A percentile compares a stretch with the other conserved stretches of the same genome.
phyloP scores from a whole-genome alignment of 1,140 invertebrate species.

The Cherax quadricarinatus region DNA sequence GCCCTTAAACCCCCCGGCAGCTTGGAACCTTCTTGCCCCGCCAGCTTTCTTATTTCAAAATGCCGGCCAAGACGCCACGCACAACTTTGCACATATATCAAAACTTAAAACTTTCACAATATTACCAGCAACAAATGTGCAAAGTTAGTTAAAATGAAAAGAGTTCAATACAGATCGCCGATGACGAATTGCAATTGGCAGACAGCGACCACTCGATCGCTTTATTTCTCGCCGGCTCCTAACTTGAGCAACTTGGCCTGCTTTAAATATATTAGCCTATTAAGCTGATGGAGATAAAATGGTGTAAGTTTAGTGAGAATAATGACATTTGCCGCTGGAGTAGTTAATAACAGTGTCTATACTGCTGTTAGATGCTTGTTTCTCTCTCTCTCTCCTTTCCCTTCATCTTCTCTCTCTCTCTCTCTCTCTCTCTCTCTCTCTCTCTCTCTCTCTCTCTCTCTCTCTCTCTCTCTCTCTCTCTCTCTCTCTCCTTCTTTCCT shows the following conservation, averaged over 20 bases:
- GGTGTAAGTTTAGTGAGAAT: conserved; percentile 55
- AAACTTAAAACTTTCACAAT: conserved; percentile 71
- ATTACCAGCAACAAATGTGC: conserved; percentile 71
- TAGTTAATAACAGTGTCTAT: not conserved
- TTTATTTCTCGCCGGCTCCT: conserved; percentile 18
- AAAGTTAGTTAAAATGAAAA: conserved; percentile 71
- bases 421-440: not conserved
- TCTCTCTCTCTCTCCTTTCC: not conserved
- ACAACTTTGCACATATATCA: conserved; percentile 70
- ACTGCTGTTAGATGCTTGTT: not conserved
- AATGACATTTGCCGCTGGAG: conserved; percentile 29
- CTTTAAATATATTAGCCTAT: conserved; percentile 60
- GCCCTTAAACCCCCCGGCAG: conserved; percentile 2
- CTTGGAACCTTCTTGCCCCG: conserved; percentile 44
- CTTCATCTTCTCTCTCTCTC: not conserved
- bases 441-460: conserved; percentile 6
- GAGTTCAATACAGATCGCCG: conserved; percentile 70
- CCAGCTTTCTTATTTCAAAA: conserved; percentile 66
- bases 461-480: conserved; percentile 34
- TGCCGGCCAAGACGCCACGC: conserved; percentile 69
- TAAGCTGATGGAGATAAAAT: conserved; percentile 49
- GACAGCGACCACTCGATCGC: conserved; percentile 36
- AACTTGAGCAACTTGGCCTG: conserved; percentile 34
- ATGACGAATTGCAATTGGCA: conserved; percentile 67
- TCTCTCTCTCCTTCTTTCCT: conserved; percentile 20